Evolutionary conservation across 2,797 vertebrate genomes (phyloP).

Genomic region (Lutjanus campechanus): DNA sequence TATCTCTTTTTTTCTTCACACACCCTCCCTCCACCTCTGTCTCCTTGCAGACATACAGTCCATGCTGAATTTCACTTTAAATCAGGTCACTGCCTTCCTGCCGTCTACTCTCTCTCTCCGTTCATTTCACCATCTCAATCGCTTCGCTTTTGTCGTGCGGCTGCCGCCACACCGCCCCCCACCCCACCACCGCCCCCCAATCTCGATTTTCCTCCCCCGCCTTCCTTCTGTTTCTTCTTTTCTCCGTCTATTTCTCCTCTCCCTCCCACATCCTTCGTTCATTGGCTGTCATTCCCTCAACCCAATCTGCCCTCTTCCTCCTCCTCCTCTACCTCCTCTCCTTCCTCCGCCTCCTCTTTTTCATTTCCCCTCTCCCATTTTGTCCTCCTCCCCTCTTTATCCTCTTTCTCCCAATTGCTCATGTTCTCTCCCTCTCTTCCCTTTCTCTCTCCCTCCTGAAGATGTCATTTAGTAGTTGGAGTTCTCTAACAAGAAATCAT

Average conservation of each 20-base stretch:
- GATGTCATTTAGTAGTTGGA: conserved; percentile 88
- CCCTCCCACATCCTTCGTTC: conserved; percentile 66
- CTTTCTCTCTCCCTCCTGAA: conserved; percentile 71
- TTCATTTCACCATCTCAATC: conserved; percentile 72
- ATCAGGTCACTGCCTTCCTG: conserved; percentile 85
- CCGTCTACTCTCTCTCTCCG: conserved; percentile 61
- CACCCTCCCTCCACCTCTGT: conserved; percentile 49
- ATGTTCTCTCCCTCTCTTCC: conserved; percentile 45
- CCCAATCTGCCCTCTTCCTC: conserved; percentile 68
- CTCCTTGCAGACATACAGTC: conserved; percentile 76
- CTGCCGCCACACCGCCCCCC: conserved; percentile 29
- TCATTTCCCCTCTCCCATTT: conserved; percentile 67
- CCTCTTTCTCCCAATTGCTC: conserved; percentile 29
- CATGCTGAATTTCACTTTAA: conserved; percentile 84
- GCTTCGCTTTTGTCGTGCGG: conserved; percentile 71
- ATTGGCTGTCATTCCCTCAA: conserved; percentile 77
- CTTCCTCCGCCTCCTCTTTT: conserved; percentile 61
- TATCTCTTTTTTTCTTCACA: conserved; percentile 20
- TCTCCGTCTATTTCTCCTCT: conserved; percentile 58
- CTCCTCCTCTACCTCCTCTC: conserved; percentile 45
- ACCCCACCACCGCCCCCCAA: conserved; percentile 14
- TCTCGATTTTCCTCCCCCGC: conserved; percentile 66
- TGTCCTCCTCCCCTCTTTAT: conserved; percentile 46
- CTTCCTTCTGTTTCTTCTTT: conserved; percentile 71
- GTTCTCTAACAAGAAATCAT: conserved; percentile 89